Evolutionary conservation across 2,888 invertebrate genomes (phyloP).

Genomic region (Xanthia togata): DNA sequence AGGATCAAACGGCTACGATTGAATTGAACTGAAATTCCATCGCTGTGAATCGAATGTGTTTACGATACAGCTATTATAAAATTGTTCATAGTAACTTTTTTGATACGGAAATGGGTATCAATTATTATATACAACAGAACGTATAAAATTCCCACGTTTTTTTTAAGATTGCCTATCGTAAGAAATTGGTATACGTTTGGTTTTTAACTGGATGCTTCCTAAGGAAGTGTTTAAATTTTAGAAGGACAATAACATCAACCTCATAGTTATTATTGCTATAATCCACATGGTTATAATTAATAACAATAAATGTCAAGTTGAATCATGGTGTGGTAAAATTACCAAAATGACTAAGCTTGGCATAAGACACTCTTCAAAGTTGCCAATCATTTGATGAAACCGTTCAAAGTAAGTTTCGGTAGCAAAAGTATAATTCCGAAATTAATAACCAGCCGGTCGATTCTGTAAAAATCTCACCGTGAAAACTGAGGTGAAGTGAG

Average conservation of each 20-base stretch:
- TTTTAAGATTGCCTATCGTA: not conserved
- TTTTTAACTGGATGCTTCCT: not conserved
- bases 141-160: not conserved
- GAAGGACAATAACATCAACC: not conserved
- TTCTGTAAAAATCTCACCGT: too few species aligned
- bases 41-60: slow-evolving; percentile 46
- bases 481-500: too few species aligned
- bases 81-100: not conserved
- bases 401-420: not conserved
- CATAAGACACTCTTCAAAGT: not conserved
- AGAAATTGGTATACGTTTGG: too few species aligned
- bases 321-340: not conserved
- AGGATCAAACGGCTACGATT: slow-evolving; percentile 50
- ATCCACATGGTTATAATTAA: not conserved
- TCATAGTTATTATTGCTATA: not conserved
- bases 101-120: not conserved
- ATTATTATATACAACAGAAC: not conserved
- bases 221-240: not conserved
- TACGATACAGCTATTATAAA: slow-evolving; percentile 15
- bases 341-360: not conserved
- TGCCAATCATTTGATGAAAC: not conserved
- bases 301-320: not conserved
- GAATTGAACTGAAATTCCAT: slow-evolving; percentile 45
- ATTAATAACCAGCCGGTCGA: slow-evolving; percentile 17
- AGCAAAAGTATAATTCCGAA: slow-evolving; percentile 12